Conservation (phyloP, 2,113 vertebrate species). For the Eretmochelys imbricata region DNA sequence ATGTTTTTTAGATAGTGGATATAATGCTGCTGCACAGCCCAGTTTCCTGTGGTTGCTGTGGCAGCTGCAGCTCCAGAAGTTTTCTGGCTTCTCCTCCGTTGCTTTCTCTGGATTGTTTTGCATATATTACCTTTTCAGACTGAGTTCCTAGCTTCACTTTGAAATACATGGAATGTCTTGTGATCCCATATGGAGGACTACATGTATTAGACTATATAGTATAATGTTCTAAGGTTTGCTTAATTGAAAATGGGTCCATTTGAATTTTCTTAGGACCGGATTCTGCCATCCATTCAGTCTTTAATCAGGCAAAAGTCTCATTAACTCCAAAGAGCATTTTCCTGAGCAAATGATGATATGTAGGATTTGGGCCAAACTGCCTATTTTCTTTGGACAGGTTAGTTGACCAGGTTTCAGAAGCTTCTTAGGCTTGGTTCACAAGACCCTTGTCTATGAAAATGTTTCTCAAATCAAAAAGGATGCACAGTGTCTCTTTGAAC, state of each 20-base stretch:
- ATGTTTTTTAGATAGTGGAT: not conserved
- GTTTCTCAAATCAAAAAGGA: not conserved
- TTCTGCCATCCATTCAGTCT: not conserved
- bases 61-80: not conserved
- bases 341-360: not conserved
- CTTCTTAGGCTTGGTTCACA: not conserved
- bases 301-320: not conserved
- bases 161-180: not conserved
- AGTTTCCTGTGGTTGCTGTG: not conserved
- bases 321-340: not conserved
- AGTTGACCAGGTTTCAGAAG: not conserved
- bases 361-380: not conserved
- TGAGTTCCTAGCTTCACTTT: not conserved
- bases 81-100: not conserved
- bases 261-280: not conserved
- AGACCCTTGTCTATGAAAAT: not conserved
- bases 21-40: not conserved
- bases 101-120: not conserved
- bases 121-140: not conserved
- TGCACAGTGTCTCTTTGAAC: slow-evolving; percentile 4
- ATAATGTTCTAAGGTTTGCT: not conserved
- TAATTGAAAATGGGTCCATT: not conserved
- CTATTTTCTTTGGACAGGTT: slow-evolving; percentile 18
- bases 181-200: not conserved
- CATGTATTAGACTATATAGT: not conserved